Percentiles rank a stretch among this genome's conserved stretches.
phyloP scores from a whole-genome alignment of 2,888 invertebrate genomes.

The Blera fallax region DNA sequence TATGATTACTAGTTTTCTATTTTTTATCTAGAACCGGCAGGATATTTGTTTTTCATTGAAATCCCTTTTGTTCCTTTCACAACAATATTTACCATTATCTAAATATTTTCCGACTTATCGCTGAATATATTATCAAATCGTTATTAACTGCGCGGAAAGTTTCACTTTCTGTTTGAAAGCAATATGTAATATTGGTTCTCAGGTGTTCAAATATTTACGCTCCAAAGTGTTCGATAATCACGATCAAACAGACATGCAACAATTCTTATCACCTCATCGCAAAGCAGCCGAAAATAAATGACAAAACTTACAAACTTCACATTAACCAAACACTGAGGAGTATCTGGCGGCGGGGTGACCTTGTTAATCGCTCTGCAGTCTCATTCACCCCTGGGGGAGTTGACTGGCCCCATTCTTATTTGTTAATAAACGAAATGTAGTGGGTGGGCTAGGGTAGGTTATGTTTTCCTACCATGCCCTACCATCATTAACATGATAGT shows the following conservation, averaged over 20 bases:
- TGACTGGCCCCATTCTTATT: conserved; percentile 15
- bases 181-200: background rate
- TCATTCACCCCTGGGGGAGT: conserved; percentile 1
- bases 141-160: background rate
- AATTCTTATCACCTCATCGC: conserved; percentile 19
- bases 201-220: conserved; percentile 37
- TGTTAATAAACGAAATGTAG: conserved; percentile 61
- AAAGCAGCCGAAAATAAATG: conserved; percentile 3
- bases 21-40: no score
- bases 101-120: no score
- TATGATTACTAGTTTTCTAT: no score
- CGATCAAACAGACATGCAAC: conserved; percentile 47
- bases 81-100: no score
- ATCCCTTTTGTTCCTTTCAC: no score
- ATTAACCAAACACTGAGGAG: background rate
- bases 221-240: conserved; percentile 19
- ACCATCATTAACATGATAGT: conserved; percentile 63
- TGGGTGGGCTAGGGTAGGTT: conserved; percentile 1
- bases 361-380: conserved; percentile 33
- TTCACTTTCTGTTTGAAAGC: background rate
- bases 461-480: conserved; percentile 37
- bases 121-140: background rate
- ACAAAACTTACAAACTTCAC: conserved; percentile 7
- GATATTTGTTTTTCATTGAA: no score
- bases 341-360: background rate